These are phyloP conservation scores for Eupeodes luniger DNA, from an alignment of 2,888 invertebrate species.

Conservation along the genomic window DNA sequence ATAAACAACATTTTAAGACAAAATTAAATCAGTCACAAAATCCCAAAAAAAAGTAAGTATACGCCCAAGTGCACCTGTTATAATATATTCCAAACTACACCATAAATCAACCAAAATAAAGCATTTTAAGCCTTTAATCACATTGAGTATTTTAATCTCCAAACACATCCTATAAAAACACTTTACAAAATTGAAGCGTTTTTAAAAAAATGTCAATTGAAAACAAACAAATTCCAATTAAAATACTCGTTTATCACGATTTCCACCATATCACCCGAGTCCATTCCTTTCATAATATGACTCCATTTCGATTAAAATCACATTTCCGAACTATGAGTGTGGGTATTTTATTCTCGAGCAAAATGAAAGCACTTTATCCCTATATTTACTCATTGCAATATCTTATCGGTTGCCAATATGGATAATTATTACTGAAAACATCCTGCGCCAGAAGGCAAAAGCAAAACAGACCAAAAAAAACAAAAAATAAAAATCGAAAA, in stretches of 20 bases:
- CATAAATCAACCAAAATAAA: too few species aligned
- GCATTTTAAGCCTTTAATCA: too few species aligned
- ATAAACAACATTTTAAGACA: too few species aligned
- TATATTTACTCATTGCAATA: not conserved
- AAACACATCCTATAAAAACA: too few species aligned
- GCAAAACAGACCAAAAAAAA: not conserved
- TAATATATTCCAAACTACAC: too few species aligned
- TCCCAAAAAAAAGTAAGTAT: too few species aligned
- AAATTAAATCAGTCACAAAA: too few species aligned
- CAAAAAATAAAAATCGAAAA: not conserved
- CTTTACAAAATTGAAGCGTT: too few species aligned
- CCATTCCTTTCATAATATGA: not conserved
- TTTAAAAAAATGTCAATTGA: too few species aligned
- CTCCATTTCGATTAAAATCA: conserved; percentile 11
- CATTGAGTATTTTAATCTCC: too few species aligned
- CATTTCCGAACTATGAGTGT: not conserved
- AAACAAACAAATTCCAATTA: not conserved
- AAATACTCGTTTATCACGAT: not conserved
- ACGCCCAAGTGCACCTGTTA: too few species aligned
- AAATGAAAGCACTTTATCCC: not conserved
- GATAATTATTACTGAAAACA: not conserved
- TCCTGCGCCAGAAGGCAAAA: not conserved
- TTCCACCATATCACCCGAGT: not conserved
- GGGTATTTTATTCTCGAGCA: not conserved
- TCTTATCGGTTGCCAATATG: not conserved